Evolutionary conservation across 1,140 invertebrate genomes (phyloP), one percentile per base, ranked within the genome.

Genomic region (Drosophila lacteicornis): DNA sequence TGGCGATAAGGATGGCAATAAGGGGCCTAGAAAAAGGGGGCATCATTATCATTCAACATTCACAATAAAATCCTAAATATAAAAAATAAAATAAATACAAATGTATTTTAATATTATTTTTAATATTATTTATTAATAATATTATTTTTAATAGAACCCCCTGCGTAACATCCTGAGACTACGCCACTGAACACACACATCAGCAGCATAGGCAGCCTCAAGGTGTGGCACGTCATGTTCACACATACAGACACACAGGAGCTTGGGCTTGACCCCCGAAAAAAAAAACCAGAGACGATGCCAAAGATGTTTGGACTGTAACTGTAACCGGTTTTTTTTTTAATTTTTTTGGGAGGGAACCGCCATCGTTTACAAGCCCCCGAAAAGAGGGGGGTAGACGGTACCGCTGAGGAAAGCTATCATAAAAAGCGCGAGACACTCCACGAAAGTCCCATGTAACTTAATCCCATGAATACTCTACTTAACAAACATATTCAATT

Each of bases 291-390:
- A 61, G 47, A 75, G 75, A 75, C 62, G 57, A 67, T 65, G 75
- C 65, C 68, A 60, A 61, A 67, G 68, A 84, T 78, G 75, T 84
- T 78, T 66, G 63, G 79, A 76, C 69, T 66, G 82, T 83, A 87
- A 82, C 82, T 76, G 83, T 76, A 86, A 86, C 83, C 83, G 83
- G 83, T 87, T 86, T 87, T 25, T 65, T 59, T 56, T 57, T 62
- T 61, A 33, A 50, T 11, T 43, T 50, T 43, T 40, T 46, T 47
- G 53, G 62, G 61, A 19, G 61, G 25, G 8, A 51, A 12, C 15
- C n/a, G 38, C 50, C 36, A 15, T 55, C 51, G 38, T 38, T 55
- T 55, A 55, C 33, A 38, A 58, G 61, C n/a, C 36, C 17, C 17
- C 38, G n/a, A n/a, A 6, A 30, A 27, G 27, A 27, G 27, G 12